Evolutionary conservation across 2,888 invertebrate species (phyloP).

Genomic region (Epistrophe grossulariae): DNA sequence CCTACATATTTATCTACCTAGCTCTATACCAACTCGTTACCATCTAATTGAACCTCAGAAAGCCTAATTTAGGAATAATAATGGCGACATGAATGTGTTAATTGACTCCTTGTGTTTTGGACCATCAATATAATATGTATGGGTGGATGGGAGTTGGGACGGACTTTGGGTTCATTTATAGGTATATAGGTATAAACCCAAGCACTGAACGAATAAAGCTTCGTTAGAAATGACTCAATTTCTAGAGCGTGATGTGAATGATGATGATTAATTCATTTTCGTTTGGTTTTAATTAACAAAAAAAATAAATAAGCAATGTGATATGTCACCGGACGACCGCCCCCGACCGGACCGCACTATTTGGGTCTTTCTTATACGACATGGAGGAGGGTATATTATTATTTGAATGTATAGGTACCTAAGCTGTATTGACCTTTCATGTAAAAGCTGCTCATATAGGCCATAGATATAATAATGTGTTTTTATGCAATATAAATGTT

Average conservation of each 20-base stretch:
- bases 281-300: conserved; percentile 71
- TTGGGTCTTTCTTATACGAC: conserved; percentile 28
- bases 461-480: not conserved
- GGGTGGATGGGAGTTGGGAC: not conserved
- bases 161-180: not conserved
- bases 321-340: conserved; percentile 55
- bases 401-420: not conserved
- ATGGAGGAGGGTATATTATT: not conserved
- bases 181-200: not conserved
- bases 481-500: conserved; percentile 53
- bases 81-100: conserved; percentile 74
- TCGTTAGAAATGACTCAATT: conserved; percentile 66
- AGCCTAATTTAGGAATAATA: conserved; percentile 74
- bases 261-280: conserved; percentile 75
- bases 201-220: conserved; percentile 30
- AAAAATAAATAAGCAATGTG: conserved; percentile 60
- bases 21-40: conserved; percentile 35
- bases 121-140: not conserved
- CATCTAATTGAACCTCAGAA: conserved; percentile 71
- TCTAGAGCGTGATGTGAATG: conserved; percentile 76
- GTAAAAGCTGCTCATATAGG: conserved; percentile 48
- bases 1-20: not conserved
- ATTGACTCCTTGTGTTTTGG: conserved; percentile 70
- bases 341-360: not conserved
- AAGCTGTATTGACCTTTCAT: conserved; percentile 22